These are phyloP conservation scores for Rhopalosiphum padi DNA, from an alignment of 1,140 invertebrate genomes.

Conservation along the genomic window DNA sequence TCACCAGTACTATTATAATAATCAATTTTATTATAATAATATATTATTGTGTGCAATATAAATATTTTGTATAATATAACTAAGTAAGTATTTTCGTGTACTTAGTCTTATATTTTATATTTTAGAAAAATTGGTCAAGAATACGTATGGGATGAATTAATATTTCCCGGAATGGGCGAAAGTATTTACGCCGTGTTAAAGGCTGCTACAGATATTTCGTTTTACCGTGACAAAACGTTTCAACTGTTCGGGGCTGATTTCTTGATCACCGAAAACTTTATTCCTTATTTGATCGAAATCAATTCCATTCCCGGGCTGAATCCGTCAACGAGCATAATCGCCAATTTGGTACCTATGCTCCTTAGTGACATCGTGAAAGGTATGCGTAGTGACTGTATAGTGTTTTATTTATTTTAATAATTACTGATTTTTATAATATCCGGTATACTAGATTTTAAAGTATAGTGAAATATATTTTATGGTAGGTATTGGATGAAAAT, in stretches of 20 bases:
- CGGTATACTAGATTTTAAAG: not conserved
- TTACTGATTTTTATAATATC: not conserved
- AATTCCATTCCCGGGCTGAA: slow-evolving; percentile 93
- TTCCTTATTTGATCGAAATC: slow-evolving; percentile 93
- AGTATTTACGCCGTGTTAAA: slow-evolving; percentile 85
- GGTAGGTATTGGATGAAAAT: not conserved
- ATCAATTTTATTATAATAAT: too few relatives aligned
- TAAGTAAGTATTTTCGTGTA: not conserved
- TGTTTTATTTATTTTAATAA: not conserved
- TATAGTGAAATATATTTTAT: not conserved
- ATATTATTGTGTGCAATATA: not conserved
- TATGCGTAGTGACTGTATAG: slow-evolving; percentile 62
- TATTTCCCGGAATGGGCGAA: slow-evolving; percentile 90
- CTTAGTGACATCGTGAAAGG: slow-evolving; percentile 93
- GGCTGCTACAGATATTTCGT: slow-evolving; percentile 85
- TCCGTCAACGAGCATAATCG: slow-evolving; percentile 86
- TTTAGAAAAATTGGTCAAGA: slow-evolving; percentile 70
- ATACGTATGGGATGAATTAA: slow-evolving; percentile 79
- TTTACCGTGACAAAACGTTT: slow-evolving; percentile 86
- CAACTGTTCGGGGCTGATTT: slow-evolving; percentile 95
- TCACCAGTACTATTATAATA: too few relatives aligned
- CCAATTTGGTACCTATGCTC: slow-evolving; percentile 82
- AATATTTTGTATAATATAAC: not conserved
- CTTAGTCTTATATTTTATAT: not conserved
- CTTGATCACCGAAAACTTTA: slow-evolving; percentile 86